Evolutionary conservation across 2,888 invertebrate species (phyloP), one percentile per base, ranked within the genome.

Genomic region (Ptychoptera contaminata): DNA sequence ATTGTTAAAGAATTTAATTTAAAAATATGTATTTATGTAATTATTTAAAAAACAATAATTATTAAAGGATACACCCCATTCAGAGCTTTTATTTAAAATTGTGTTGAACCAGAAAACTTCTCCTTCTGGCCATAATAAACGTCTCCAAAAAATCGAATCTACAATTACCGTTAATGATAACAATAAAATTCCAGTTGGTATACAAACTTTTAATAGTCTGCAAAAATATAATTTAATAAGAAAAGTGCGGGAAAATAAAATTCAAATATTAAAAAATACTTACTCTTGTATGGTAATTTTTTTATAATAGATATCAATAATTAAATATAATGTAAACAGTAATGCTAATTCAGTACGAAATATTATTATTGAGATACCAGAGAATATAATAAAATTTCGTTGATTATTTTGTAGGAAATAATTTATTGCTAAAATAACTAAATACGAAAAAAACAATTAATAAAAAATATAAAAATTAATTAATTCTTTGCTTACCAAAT

Each of bases 101-200:
- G 88, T 82, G 63, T 99, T 99, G 68, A 85, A 99, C 79, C 85
- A 94, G 51, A 96, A 74, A 2, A 98, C 97, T 69, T 94, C 90
- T 11, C 88, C 93, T 70, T 98, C 98, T 0, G 98, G 97, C 97
- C 98, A 98, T 16, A 94, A 57, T 39, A 77, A 61, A 43, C 90
- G 73, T 46, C 75, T 74, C 98, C 98, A 98, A 64, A 97, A 91
- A 55, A 86, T 71, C 0, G 97, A 92, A 67, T 98, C 98, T 36
- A 96, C 71, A 8, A 71, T 59, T 36, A 94, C 72, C 0, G 93
- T 87, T 7, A 83, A 56, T 7, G 70, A 70, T 55, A 88, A 63
- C 56, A 81, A 71, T 32, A 70, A 67, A 37, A 81, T 53, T 16
- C 82, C 87, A 34, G 79, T 75, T 32, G 86, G 85, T 51, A 84